Evolutionary conservation across 1,140 invertebrate genomes (phyloP).

Genomic region (Ips typographus): DNA sequence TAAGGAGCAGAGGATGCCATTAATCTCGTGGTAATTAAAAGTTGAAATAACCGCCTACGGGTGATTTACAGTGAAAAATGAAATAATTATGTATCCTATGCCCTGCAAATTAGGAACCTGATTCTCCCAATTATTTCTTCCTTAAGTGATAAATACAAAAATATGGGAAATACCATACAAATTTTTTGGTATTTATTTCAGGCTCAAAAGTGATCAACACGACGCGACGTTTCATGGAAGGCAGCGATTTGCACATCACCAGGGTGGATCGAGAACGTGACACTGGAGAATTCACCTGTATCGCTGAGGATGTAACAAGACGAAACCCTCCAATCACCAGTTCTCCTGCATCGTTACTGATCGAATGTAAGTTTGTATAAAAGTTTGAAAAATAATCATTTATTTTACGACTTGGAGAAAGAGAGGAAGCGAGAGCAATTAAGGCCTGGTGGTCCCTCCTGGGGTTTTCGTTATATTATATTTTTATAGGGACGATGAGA

Average conservation of each 20-base stretch:
- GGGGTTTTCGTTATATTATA: conserved; percentile 12
- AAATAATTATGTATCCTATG: conserved; percentile 3
- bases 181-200: conserved; percentile 11
- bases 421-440: conserved; percentile 12
- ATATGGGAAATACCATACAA: background rate
- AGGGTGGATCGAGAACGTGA: conserved; percentile 58
- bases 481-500: conserved; percentile 5
- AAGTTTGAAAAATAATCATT: background rate
- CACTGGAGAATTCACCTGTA: conserved; percentile 61
- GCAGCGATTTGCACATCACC: conserved; percentile 59
- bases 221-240: conserved; percentile 59
- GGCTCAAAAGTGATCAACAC: conserved; percentile 57
- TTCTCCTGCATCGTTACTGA: conserved; percentile 58
- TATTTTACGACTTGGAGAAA: background rate
- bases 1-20: conserved; percentile 9
- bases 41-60: conserved; percentile 8
- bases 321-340: conserved; percentile 59
- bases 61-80: conserved; percentile 8
- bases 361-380: conserved; percentile 61
- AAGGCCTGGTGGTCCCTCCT: conserved; percentile 1
- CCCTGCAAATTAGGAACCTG: background rate
- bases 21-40: conserved; percentile 18
- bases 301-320: conserved; percentile 57
- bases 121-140: background rate
- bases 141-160: background rate